Evolutionary conservation across 1,140 invertebrate species (phyloP), one percentile per base, ranked within the genome.

Genomic region (Mercenaria mercenaria): DNA sequence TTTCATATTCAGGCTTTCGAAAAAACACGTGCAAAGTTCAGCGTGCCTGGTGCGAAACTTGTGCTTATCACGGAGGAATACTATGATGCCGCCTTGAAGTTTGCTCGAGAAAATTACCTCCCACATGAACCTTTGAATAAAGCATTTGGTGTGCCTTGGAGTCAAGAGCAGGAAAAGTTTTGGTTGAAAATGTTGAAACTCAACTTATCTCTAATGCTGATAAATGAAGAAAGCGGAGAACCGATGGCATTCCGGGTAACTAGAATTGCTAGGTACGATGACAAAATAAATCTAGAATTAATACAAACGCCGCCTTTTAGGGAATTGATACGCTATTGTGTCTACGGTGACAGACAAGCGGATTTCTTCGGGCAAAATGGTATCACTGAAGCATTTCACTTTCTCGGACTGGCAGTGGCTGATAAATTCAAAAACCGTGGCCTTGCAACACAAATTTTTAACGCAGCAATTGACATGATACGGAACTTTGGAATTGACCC

Each of bases 361-460:
- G 47, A 82, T 23, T 61, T 82, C 80, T 82, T 61, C 59, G 80
- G 47, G 2, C 80, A 64, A 43, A 64, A 32, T 26, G 59, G 59
- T 43, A 26, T 26, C 34, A 13, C 2, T 1, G 80, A 82, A n/a
- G 56, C 80, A 32, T 41, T 82, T 20, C 80, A 82, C 64, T 82
- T 82, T 41, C 26, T 61, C 6, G 80, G 80, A 26, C 50, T 82
- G 6, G 52, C 20, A 3, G 80, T 82, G 0, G n/a, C 52, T 26
- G 47, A 50, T 32, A 64, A 82, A 41, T 82, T 64, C 59, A 41
- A 29, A 43, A 29, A 43, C n/a, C 52, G 59, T 23, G 56, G 80
- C 0, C 29, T 61, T 6, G 80, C 6, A 20, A 64, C 15, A 39
- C 34, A 47, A 18, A 61, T 82, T 6, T 47, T 59, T 1, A 67